Evolutionary conservation across 2,888 invertebrate species (phyloP).

Genomic region (Sarcophaga carnaria): DNA sequence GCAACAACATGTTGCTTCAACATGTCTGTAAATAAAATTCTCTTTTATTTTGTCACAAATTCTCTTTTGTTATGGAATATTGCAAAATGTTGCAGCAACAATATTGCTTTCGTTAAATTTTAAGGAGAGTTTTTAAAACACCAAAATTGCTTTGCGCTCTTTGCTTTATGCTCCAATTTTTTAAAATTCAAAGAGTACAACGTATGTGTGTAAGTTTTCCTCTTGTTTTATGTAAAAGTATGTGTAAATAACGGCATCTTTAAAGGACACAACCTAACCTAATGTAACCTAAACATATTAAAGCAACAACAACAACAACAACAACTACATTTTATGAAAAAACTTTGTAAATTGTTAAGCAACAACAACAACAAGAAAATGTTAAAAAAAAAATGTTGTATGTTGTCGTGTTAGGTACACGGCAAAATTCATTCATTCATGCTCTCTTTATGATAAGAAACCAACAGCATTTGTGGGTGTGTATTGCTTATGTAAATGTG

Average conservation of each 20-base stretch:
- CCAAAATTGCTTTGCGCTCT: neutral
- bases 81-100: slow-evolving; percentile 3
- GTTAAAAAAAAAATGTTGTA: slow-evolving; percentile 32
- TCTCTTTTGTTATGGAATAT: neutral
- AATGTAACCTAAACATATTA: slow-evolving; percentile 51
- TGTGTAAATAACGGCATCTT: slow-evolving; percentile 41
- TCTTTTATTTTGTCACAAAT: neutral
- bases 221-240: neutral
- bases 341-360: neutral
- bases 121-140: neutral
- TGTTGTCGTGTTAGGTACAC: too few species aligned
- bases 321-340: slow-evolving; percentile 7
- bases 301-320: slow-evolving; percentile 24
- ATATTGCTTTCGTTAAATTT: slow-evolving; percentile 44
- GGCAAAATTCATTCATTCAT: slow-evolving; percentile 60
- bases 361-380: neutral
- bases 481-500: neutral
- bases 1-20: neutral
- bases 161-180: slow-evolving; percentile 5
- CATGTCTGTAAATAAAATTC: neutral
- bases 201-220: neutral
- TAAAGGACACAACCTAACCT: slow-evolving; percentile 63
- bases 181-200: neutral
- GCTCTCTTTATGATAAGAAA: slow-evolving; percentile 18
- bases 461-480: slow-evolving; percentile 14